These are phyloP conservation scores for Calyptomena viridis DNA, from an alignment of 2,113 vertebrate genomes.

Conservation along the genomic window DNA sequence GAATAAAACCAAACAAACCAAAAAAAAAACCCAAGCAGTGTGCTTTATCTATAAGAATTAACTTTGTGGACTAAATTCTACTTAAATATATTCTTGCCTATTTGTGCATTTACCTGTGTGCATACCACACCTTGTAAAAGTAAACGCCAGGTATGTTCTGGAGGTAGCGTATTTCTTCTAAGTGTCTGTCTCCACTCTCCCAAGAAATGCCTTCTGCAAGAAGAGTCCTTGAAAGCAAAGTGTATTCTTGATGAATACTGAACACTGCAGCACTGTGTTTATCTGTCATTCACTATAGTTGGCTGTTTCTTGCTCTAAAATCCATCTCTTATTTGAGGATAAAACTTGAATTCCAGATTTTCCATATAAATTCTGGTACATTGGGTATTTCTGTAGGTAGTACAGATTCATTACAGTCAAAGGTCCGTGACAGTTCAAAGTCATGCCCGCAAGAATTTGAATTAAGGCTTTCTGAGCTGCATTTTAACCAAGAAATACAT, in stretches of 20 bases:
- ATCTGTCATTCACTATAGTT: background rate
- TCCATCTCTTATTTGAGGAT: background rate
- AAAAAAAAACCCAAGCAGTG: background rate
- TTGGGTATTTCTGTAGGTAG: background rate
- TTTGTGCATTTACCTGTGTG: background rate
- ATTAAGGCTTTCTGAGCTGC: background rate
- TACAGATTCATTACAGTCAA: background rate
- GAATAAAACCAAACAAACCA: background rate
- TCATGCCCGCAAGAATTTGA: background rate
- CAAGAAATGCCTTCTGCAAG: background rate
- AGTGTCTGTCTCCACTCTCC: background rate
- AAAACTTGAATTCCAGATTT: background rate
- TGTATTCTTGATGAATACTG: background rate
- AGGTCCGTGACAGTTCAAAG: background rate
- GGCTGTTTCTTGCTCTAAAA: background rate
- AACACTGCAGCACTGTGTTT: background rate
- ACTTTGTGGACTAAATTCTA: slow-evolving; percentile 39
- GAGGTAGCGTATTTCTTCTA: background rate
- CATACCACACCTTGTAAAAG: background rate
- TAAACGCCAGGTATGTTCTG: background rate
- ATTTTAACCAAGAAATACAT: background rate
- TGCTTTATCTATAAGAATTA: slow-evolving; percentile 40
- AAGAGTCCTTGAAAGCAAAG: background rate
- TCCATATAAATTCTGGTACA: background rate
- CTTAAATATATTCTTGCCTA: background rate